Evolutionary conservation across 2,113 vertebrate genomes (phyloP).

Genomic region (Oryzias celebensis): DNA sequence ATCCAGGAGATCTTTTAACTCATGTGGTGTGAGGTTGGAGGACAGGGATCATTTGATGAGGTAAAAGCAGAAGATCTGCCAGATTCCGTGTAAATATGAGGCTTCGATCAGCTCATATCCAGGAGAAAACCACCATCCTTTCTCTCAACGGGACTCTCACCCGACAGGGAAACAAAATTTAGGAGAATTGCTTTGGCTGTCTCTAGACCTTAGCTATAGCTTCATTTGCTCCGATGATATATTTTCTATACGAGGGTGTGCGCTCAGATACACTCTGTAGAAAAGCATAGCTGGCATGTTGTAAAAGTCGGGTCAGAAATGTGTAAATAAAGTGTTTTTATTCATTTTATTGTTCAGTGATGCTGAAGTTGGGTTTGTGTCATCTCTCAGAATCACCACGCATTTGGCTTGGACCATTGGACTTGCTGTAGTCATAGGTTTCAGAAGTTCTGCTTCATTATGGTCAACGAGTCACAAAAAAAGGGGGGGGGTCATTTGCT

Average conservation of each 20-base stretch:
- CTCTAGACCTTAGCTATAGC: conserved; percentile 76
- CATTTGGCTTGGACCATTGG: conserved; percentile 79
- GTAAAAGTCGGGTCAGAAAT: conserved; percentile 78
- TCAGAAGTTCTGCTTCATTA: conserved; percentile 79
- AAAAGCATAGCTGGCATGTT: conserved; percentile 83
- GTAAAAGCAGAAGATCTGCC: too few relatives aligned
- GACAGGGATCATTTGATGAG: too few relatives aligned
- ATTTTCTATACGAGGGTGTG: conserved; percentile 82
- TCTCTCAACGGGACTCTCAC: conserved; percentile 12
- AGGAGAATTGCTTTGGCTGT: conserved; percentile 78
- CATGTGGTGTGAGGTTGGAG: too few relatives aligned
- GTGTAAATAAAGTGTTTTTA: conserved; percentile 87
- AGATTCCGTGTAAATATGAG: too few relatives aligned
- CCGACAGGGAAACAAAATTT: conserved; percentile 10
- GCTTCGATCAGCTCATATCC: too few relatives aligned
- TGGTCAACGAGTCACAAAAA: conserved; percentile 64
- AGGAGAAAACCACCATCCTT: conserved; percentile 37
- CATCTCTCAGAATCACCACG: conserved; percentile 79
- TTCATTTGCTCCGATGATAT: conserved; percentile 80
- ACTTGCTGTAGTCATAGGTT: conserved; percentile 78
- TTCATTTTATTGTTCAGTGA: conserved; percentile 85
- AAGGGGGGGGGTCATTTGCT: conserved; percentile 79
- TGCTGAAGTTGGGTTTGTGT: conserved; percentile 79
- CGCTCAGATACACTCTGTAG: conserved; percentile 78
- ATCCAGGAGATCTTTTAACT: too few relatives aligned